Conservation (phyloP, 2,797 vertebrate species). For the Siniperca undulata region DNA sequence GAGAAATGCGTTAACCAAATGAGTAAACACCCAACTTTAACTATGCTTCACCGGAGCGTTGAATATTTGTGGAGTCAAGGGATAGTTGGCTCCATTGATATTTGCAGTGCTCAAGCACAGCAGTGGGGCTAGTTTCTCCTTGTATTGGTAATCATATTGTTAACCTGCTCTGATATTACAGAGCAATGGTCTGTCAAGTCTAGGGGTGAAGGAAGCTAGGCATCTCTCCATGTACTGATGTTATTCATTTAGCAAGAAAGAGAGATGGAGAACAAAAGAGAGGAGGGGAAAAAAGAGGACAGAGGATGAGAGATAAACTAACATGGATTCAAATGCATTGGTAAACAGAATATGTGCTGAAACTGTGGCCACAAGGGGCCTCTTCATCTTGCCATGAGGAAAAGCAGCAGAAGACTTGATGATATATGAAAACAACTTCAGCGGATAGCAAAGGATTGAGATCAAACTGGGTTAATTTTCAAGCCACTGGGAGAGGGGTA, state of each 20-base stretch:
- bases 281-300: slow-evolving; percentile 3
- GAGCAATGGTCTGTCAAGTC: slow-evolving; percentile 43
- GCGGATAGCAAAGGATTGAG: slow-evolving; percentile 40
- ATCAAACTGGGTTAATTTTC: slow-evolving; percentile 70
- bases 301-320: slow-evolving; percentile 31
- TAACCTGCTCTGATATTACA: slow-evolving; percentile 49
- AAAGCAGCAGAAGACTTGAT: slow-evolving; percentile 40
- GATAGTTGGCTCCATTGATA: slow-evolving; percentile 28
- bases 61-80: slow-evolving; percentile 48
- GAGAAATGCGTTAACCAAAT: slow-evolving; percentile 57
- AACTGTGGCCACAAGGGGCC: slow-evolving; percentile 49
- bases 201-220: slow-evolving; percentile 14
- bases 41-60: slow-evolving; percentile 26
- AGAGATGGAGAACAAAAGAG: slow-evolving; percentile 21
- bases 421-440: slow-evolving; percentile 56
- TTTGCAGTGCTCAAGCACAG: slow-evolving; percentile 17
- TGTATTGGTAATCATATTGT: slow-evolving; percentile 29
- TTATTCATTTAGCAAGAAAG: slow-evolving; percentile 46
- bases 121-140: slow-evolving; percentile 18
- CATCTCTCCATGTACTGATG: slow-evolving; percentile 39
- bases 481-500: slow-evolving; percentile 40
- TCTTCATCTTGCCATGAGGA: slow-evolving; percentile 42
- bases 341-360: slow-evolving; percentile 54
- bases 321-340: slow-evolving; percentile 31
- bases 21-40: slow-evolving; percentile 56